Percentiles rank a stretch among this genome's conserved stretches.
These are phyloP conservation scores for Notarius quadriscutis DNA, from an alignment of 2,113 vertebrate species.

Conservation along the genomic window DNA sequence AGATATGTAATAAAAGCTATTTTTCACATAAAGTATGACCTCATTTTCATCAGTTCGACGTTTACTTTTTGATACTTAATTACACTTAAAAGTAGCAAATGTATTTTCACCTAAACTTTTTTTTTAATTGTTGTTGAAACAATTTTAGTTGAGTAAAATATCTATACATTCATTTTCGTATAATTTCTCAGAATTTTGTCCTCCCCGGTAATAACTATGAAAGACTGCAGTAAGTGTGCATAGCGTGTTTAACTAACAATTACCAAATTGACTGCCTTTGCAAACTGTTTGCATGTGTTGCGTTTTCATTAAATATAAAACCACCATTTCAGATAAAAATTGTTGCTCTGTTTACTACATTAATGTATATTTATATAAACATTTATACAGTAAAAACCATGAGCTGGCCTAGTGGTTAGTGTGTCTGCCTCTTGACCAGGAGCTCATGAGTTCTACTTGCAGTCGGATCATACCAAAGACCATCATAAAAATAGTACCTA, in stretches of 20 bases:
- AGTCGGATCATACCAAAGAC: too few species aligned
- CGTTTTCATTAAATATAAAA: not conserved
- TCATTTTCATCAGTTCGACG: not conserved
- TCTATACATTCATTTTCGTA: not conserved
- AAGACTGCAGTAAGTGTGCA: not conserved
- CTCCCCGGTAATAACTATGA: not conserved
- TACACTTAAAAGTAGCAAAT: too few species aligned
- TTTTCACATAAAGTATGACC: not conserved
- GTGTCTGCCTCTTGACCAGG: too few species aligned
- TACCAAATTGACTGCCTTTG: not conserved
- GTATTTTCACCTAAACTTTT: not conserved
- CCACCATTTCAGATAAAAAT: not conserved
- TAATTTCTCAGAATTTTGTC: not conserved
- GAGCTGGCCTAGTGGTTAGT: too few species aligned
- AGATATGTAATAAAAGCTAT: not conserved
- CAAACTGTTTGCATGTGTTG: not conserved
- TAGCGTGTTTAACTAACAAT: not conserved
- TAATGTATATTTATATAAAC: not conserved
- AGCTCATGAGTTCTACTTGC: too few species aligned
- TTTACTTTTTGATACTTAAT: too few species aligned
- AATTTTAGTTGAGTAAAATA: not conserved
- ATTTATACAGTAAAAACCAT: too few species aligned
- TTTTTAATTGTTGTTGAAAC: not conserved
- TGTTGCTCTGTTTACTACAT: not conserved
- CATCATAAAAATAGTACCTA: too few species aligned